Evolutionary conservation across 2,113 vertebrate genomes (phyloP).

Genomic region (Percina caprodes): DNA sequence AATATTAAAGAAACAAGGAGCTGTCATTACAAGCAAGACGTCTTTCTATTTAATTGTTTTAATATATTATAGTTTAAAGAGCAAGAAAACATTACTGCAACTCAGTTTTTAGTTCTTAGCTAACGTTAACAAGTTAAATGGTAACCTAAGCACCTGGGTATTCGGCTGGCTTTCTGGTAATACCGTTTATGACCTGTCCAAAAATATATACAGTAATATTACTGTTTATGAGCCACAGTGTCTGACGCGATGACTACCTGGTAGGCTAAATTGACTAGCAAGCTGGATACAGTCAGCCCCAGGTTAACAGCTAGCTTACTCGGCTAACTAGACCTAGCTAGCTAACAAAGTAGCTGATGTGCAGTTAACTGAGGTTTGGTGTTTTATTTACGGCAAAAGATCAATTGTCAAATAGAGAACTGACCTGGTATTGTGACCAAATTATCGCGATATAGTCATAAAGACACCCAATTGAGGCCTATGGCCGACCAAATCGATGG

Average conservation of each 20-base stretch:
- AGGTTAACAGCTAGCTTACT: slow-evolving; percentile 38
- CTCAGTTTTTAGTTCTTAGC: background rate
- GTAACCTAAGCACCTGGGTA: background rate
- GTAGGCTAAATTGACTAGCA: slow-evolving; percentile 36
- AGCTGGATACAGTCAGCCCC: slow-evolving; percentile 14
- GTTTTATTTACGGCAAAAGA: accelerated
- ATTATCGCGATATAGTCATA: background rate
- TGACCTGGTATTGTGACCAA: background rate
- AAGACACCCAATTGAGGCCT: slow-evolving; percentile 54
- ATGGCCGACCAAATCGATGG: slow-evolving; percentile 45
- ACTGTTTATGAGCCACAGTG: background rate
- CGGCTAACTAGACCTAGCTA: slow-evolving; percentile 42
- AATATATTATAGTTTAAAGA: background rate
- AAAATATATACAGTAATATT: background rate
- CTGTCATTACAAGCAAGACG: background rate
- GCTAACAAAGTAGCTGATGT: slow-evolving; percentile 29
- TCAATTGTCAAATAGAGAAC: accelerated
- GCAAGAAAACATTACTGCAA: background rate
- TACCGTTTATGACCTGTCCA: background rate
- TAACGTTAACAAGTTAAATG: background rate
- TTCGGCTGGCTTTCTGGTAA: background rate
- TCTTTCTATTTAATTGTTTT: background rate
- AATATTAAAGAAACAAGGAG: background rate
- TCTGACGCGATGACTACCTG: slow-evolving; percentile 20
- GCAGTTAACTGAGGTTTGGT: background rate